phyloP scores from a whole-genome alignment of 2,888 invertebrate species.

The Leptopilina drosophilae region DNA sequence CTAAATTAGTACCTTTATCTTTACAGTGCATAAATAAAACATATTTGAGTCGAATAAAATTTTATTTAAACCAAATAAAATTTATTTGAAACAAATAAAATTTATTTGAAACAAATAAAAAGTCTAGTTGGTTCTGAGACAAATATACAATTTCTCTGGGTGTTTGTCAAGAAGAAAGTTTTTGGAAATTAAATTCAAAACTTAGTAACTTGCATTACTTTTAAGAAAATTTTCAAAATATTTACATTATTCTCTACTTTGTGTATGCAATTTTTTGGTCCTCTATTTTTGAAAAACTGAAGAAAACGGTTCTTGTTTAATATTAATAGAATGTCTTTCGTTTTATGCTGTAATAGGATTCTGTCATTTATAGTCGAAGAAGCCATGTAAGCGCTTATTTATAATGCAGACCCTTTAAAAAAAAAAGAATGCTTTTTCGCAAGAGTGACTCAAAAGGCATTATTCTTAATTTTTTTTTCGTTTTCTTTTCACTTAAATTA shows the following conservation, averaged over 20 bases:
- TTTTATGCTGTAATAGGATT: slow-evolving; percentile 1
- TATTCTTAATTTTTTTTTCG: not conserved
- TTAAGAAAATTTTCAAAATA: not conserved
- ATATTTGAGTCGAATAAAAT: too few relatives aligned
- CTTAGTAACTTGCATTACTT: too few relatives aligned
- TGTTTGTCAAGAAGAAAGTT: too few relatives aligned
- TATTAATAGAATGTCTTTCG: slow-evolving; percentile 17
- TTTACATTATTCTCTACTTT: not conserved
- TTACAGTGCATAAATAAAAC: too few relatives aligned
- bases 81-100: too few relatives aligned
- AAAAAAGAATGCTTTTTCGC: not conserved
- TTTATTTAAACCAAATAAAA: too few relatives aligned
- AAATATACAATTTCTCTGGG: too few relatives aligned
- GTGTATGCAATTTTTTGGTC: too few relatives aligned
- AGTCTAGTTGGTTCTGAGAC: too few relatives aligned
- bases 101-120: too few relatives aligned
- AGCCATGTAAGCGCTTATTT: not conserved
- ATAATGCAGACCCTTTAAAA: not conserved
- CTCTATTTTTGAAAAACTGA: not conserved
- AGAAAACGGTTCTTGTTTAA: not conserved
- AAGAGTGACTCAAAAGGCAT: slow-evolving; percentile 5
- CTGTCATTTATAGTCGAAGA: slow-evolving; percentile 18
- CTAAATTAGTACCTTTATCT: too few relatives aligned
- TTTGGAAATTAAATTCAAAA: too few relatives aligned
- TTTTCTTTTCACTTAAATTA: not conserved